These are phyloP conservation scores for Drosophila borborema DNA, from an alignment of 2,888 invertebrate genomes.

Conservation along the genomic window DNA sequence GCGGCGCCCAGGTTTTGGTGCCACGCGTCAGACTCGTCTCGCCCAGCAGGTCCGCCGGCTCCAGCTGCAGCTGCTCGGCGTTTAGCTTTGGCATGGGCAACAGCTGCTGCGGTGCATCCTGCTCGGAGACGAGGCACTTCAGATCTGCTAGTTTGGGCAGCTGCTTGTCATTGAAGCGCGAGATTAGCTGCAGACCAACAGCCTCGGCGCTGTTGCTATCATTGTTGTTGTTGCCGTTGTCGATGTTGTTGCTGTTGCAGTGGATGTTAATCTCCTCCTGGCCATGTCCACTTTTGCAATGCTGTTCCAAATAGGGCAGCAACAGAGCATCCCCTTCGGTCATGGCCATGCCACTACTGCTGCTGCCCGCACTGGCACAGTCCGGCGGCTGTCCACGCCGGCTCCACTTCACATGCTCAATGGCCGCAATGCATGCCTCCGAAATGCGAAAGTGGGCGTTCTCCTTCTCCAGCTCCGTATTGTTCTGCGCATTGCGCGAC, in stretches of 20 bases:
- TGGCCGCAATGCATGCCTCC: constrained; percentile 93
- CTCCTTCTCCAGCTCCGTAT: constrained; percentile 92
- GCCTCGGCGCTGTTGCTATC: constrained; percentile 90
- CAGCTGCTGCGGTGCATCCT: constrained; percentile 91
- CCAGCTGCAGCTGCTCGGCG: constrained; percentile 50
- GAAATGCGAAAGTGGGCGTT: constrained; percentile 94
- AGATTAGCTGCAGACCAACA: constrained; percentile 91
- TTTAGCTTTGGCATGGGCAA: constrained; percentile 89
- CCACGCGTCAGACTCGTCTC: constrained; percentile 87
- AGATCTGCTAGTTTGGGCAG: constrained; percentile 91
- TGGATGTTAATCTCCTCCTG: background rate
- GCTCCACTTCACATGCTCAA: constrained; percentile 90
- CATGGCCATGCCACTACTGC: background rate
- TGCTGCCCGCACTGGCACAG: background rate
- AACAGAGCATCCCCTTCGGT: constrained; percentile 27
- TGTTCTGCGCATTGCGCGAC: constrained; percentile 89
- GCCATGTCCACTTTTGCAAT: constrained; percentile 73
- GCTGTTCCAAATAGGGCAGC: constrained; percentile 74
- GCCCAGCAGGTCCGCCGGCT: constrained; percentile 46
- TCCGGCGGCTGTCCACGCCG: constrained; percentile 64
- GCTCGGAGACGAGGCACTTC: constrained; percentile 92
- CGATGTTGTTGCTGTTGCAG: background rate
- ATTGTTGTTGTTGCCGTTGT: constrained; percentile 64
- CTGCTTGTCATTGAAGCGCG: constrained; percentile 91
- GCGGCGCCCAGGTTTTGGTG: constrained; percentile 93